A percentile compares a stretch with the other conserved stretches of the same genome.
These are phyloP conservation scores for Argyra leucocephala DNA, from an alignment of 2,888 invertebrate species.

Conservation along the genomic window DNA sequence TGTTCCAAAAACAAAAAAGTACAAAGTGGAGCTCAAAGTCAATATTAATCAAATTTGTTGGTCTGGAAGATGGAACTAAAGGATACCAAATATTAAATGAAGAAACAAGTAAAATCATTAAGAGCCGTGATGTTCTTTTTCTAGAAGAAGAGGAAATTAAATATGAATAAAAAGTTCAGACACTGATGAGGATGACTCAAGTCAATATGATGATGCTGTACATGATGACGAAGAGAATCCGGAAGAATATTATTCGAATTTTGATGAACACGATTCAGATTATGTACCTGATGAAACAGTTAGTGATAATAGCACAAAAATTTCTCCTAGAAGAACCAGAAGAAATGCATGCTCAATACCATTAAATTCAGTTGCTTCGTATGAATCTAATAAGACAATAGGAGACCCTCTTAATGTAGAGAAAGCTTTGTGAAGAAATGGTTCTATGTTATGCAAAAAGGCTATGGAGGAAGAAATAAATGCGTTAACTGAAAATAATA, in stretches of 20 bases:
- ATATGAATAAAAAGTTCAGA: background rate
- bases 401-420: background rate
- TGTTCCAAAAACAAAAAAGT: slow-evolving; percentile 18
- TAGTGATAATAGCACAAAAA: no score
- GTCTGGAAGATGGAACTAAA: slow-evolving; percentile 19
- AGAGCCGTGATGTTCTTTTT: slow-evolving; percentile 20
- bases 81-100: slow-evolving; percentile 19
- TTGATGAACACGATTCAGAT: background rate
- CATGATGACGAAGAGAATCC: background rate
- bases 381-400: slow-evolving; percentile 2
- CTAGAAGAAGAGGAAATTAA: background rate
- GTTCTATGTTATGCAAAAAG: no score
- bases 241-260: background rate
- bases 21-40: slow-evolving; percentile 19
- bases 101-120: slow-evolving; percentile 17
- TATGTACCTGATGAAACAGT: no score
- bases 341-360: no score
- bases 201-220: no score
- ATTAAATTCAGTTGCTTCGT: no score
- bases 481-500: slow-evolving; percentile 14
- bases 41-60: slow-evolving; percentile 19
- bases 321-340: slow-evolving; percentile 11
- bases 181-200: background rate
- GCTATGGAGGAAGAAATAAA: background rate
- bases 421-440: no score